Conservation (phyloP, 2,888 invertebrate genomes). For the Ephialtes manifestator region DNA sequence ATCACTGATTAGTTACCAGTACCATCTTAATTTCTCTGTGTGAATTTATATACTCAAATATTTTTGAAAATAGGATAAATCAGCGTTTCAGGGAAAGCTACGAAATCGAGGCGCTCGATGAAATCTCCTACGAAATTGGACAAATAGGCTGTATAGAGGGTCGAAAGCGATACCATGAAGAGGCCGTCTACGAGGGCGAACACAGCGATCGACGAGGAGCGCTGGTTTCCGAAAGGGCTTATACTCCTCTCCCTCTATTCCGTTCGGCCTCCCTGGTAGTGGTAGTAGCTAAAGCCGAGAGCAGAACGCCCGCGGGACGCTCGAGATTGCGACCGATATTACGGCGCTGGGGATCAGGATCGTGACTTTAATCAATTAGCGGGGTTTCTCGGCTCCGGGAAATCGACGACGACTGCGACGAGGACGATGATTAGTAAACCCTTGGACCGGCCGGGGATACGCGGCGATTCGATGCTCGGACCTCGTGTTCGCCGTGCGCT, state of each 20-base stretch:
- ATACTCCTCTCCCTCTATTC: slow-evolving; percentile 47
- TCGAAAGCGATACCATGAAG: slow-evolving; percentile 47
- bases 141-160: slow-evolving; percentile 35
- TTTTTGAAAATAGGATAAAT: too few relatives aligned
- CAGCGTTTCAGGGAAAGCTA: too few relatives aligned
- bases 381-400: slow-evolving; percentile 84
- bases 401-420: slow-evolving; percentile 74
- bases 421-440: slow-evolving; percentile 82
- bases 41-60: too few relatives aligned
- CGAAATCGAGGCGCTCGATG: slow-evolving; percentile 4
- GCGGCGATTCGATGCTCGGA: slow-evolving; percentile 57
- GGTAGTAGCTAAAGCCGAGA: slow-evolving; percentile 46
- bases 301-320: slow-evolving; percentile 68
- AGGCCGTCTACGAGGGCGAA: slow-evolving; percentile 40
- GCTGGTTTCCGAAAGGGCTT: slow-evolving; percentile 53
- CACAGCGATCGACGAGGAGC: slow-evolving; percentile 28
- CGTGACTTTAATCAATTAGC: slow-evolving; percentile 86
- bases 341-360: slow-evolving; percentile 75
- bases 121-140: slow-evolving; percentile 57
- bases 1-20: too few relatives aligned
- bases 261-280: slow-evolving; percentile 26
- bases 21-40: too few relatives aligned
- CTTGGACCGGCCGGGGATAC: slow-evolving; percentile 59
- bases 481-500: slow-evolving; percentile 29
- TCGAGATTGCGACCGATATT: slow-evolving; percentile 70